These are phyloP conservation scores for Netelia melanura DNA, from an alignment of 2,888 invertebrate species.

Conservation along the genomic window DNA sequence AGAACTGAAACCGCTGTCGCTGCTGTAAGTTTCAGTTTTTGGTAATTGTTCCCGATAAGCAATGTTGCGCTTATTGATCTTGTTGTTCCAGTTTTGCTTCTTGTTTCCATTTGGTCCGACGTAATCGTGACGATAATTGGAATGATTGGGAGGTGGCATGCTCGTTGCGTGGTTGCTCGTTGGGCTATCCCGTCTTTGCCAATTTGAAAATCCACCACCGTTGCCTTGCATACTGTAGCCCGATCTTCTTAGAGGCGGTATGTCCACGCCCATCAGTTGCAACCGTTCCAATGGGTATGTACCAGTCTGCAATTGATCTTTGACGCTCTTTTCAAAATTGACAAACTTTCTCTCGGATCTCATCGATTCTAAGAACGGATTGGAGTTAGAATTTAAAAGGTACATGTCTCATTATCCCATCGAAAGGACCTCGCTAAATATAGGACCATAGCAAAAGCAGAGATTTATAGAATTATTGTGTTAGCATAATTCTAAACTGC, in stretches of 20 bases:
- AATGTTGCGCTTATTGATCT: constrained; percentile 59
- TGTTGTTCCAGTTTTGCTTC: constrained; percentile 70
- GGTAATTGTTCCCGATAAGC: constrained; percentile 73
- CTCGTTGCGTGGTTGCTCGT: constrained; percentile 45
- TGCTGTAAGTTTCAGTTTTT: constrained; percentile 77
- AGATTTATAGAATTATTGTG: neutral
- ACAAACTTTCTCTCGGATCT: constrained; percentile 9
- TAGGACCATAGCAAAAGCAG: neutral
- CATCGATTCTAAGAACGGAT: neutral
- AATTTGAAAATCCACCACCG: constrained; percentile 72
- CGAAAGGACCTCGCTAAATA: constrained; percentile 61
- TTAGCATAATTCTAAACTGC: neutral
- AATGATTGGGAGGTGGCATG: constrained; percentile 61
- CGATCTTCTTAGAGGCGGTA: constrained; percentile 76
- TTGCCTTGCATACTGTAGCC: constrained; percentile 76
- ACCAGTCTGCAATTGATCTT: constrained; percentile 74
- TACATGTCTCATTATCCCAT: constrained; percentile 4
- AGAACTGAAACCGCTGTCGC: constrained; percentile 82
- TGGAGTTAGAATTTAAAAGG: too few species aligned
- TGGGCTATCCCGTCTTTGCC: constrained; percentile 75
- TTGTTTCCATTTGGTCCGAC: constrained; percentile 39
- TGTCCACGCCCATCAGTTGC: constrained; percentile 79
- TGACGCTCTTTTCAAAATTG: constrained; percentile 49
- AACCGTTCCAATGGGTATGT: constrained; percentile 79
- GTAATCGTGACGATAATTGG: constrained; percentile 57